Base-by-base conservation (phyloP, 2,888 invertebrate genomes). In the Philonicus albiceps region DNA sequence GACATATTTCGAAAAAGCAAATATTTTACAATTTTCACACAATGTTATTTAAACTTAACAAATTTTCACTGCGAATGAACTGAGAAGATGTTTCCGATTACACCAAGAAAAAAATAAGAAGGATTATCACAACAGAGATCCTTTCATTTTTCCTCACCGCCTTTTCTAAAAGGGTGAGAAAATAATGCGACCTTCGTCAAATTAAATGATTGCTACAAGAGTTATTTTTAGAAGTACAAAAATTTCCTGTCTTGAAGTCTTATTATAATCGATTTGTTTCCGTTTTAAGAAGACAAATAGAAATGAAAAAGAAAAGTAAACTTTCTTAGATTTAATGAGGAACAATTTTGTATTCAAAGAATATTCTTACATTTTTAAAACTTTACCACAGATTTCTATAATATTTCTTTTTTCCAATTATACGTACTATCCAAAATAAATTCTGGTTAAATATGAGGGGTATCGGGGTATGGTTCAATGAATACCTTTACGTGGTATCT, bases 81-180 rank as follows among this genome's bases (percentile, higher is more conserved):
- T 76, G 43, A 76, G 40, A 76, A 76, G 76, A n/a, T 76, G 76
- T 37, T 76, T 76, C 76, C 76, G 76, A 76, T 76, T 76, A 40
- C 37, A 13, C 75, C 19, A 19, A 11, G 11, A 64, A 64, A 64
- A 76, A 74, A 74, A 74, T 31, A 31, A 31, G 5, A 31, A 43
- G 76, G 40, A 76, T 76, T 76, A 11, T 22, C 11, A 34, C 40
- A 40, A 43, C n/a, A 19, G 2, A 34, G 43, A 1, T 1, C 34
- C 11, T 74, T 34, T 74, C 30, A 73, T 13, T 31, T 37, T 19
- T 6, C n/a, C 0, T 43, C 6, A 4, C 16, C 73, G 73, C 13
- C 3, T 75, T 34, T 7, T n/a, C n/a, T 34, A 37, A 11, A 37
- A 6, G 75, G 75, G 8, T 3, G 75, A 75, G 34, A 43, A 16